phyloP scores from a whole-genome alignment of 2,888 invertebrate genomes.

The Lochmaea capreae region DNA sequence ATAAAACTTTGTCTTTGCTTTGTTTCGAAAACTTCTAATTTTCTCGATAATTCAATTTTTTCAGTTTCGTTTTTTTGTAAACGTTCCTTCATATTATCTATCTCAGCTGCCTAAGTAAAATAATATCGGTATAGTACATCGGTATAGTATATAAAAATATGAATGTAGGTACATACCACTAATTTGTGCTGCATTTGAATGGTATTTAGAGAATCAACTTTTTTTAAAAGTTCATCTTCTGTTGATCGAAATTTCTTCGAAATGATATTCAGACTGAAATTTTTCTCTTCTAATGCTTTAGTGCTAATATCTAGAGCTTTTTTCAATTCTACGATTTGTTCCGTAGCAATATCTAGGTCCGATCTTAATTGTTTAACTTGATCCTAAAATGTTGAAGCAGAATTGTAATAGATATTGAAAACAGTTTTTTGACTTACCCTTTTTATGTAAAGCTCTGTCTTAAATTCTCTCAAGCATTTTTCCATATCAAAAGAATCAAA shows the following conservation, averaged over 20 bases:
- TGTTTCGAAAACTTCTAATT: constrained; percentile 52
- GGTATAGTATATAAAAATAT: background rate
- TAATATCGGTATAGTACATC: background rate
- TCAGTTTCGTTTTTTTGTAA: constrained; percentile 50
- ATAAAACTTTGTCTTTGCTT: constrained; percentile 50
- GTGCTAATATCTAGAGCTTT: constrained; percentile 43
- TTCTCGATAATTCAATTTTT: constrained; percentile 50
- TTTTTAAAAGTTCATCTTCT: constrained; percentile 48
- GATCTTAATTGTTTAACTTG: constrained; percentile 49
- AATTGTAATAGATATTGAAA: background rate
- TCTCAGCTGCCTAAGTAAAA: constrained; percentile 50
- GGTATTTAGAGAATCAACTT: constrained; percentile 44
- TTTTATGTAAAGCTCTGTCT: constrained; percentile 56
- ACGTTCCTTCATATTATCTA: constrained; percentile 49
- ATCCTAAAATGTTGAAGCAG: constrained; percentile 40
- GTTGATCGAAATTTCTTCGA: constrained; percentile 44
- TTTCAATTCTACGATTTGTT: constrained; percentile 45
- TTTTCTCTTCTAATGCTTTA: constrained; percentile 46
- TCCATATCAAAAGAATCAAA: constrained; percentile 49
- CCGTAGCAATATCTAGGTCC: constrained; percentile 46
- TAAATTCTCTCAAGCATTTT: constrained; percentile 51
- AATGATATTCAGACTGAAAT: constrained; percentile 49
- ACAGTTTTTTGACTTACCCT: constrained; percentile 49
- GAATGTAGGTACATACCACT: constrained; percentile 40
- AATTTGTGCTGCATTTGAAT: constrained; percentile 51